These are phyloP conservation scores for Mesorhabditis belari DNA, from an alignment of 2,888 invertebrate genomes.

Conservation along the genomic window DNA sequence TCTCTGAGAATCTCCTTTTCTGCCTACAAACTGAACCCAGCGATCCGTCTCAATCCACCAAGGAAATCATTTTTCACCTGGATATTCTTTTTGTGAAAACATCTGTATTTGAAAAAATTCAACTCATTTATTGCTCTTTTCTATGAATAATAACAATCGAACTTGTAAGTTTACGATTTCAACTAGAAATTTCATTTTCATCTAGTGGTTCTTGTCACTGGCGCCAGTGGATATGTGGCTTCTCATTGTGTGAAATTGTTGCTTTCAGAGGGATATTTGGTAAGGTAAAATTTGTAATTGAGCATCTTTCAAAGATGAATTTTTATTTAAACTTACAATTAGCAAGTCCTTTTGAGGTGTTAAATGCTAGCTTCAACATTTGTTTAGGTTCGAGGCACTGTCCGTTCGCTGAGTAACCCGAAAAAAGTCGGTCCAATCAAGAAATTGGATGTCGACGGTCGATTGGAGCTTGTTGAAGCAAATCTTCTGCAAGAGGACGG, in stretches of 20 bases:
- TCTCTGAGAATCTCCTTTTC: no score
- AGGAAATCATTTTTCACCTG: no score
- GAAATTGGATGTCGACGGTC: slow-evolving; percentile 16
- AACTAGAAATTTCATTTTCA: not conserved
- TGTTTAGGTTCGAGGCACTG: slow-evolving; percentile 56
- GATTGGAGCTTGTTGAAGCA: slow-evolving; percentile 47
- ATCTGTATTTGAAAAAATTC: no score
- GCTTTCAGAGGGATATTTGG: slow-evolving; percentile 57
- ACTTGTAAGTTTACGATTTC: no score
- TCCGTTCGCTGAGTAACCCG: slow-evolving; percentile 38
- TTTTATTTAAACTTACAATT: not conserved
- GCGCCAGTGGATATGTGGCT: slow-evolving; percentile 59
- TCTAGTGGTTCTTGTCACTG: slow-evolving; percentile 58
- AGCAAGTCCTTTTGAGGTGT: not conserved
- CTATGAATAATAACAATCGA: no score
- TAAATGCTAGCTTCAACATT: not conserved
- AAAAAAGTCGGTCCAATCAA: slow-evolving; percentile 34
- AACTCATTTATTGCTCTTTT: no score
- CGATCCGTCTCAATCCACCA: no score
- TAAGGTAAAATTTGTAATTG: no score
- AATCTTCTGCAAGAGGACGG: slow-evolving; percentile 32
- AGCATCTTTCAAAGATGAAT: slow-evolving; percentile 54
- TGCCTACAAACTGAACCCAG: no score
- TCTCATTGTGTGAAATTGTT: slow-evolving; percentile 58
- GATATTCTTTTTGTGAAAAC: no score